Base-by-base conservation (phyloP, 2,797 vertebrate genomes). In the Bradypus variegatus region DNA sequence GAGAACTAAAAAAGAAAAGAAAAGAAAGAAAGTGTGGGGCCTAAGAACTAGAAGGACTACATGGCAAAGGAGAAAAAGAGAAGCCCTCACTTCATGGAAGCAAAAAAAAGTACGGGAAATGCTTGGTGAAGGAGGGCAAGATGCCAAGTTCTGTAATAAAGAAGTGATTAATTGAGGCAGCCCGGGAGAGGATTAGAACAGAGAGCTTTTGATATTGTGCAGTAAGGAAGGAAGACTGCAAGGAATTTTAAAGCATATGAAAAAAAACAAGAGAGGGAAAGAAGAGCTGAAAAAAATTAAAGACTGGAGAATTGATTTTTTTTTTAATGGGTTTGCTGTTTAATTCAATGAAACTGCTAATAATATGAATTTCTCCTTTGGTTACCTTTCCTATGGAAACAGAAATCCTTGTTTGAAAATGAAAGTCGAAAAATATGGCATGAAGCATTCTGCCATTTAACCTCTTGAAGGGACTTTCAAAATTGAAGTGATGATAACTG, bases 121-220 rank as follows among this genome's bases (percentile, higher is more conserved):
- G 65, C 86, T 88, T 85, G 93, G 77, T 82, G 80, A 94, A 86
- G 50, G 82, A 70, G 94, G 64, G 50, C 91, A 93, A 69, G 69
- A 69, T 41, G 96, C 91, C 90, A 95, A 92, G 82, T 90, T 95
- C 80, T 95, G 45, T 93, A 96, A 95, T 95, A 93, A 95, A 95
- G 86, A 94, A 96, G 91, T 91, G 93, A 96, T 92, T 31, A 96
- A 96, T 0, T 89, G 92, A 95, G 92, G 91, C 67, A 93, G 94
- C 70, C 84, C 62, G 13, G 93, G 90, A 96, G 95, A 96, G 82
- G 58, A 92, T 94, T 95, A 95, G 91, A 95, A 96, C 53, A 94
- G 93, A 95, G 88, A 82, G 90, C 48, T 77, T 96, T 95, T 95
- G 96, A 96, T 83, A 94, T n/a, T 82, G 95, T 89, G 64, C 85